Conservation (phyloP, 2,797 vertebrate genomes). For the Myoxocephalus aenaeus region DNA sequence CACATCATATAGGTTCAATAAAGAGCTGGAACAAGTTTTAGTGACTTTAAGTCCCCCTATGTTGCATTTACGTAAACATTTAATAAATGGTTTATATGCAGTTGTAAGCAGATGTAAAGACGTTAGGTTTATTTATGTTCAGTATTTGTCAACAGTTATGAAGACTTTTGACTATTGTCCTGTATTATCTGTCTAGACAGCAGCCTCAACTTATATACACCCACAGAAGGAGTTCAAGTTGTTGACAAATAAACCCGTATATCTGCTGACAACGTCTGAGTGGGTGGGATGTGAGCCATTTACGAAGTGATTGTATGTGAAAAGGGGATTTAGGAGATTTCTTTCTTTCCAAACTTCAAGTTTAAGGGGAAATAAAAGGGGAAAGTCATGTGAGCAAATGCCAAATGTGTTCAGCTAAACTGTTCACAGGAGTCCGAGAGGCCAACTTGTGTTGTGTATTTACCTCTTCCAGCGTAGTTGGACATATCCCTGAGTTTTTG, state of each 20-base stretch:
- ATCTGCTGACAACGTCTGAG: neutral
- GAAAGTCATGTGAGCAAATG: neutral
- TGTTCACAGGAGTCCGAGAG: neutral
- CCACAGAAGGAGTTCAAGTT: neutral
- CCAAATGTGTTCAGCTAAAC: neutral
- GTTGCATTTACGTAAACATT: neutral
- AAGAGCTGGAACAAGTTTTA: neutral
- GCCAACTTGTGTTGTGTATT: constrained; percentile 64
- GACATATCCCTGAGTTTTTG: constrained; percentile 84
- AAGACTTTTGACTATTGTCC: neutral
- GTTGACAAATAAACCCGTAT: neutral
- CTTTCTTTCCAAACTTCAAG: neutral
- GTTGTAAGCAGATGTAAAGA: neutral
- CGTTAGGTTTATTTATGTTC: neutral
- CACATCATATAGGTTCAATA: neutral
- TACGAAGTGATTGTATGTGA: neutral
- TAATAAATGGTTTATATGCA: neutral
- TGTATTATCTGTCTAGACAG: neutral
- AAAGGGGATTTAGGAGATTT: neutral
- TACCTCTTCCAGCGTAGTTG: constrained; percentile 85
- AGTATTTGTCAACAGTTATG: neutral
- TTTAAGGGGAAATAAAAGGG: neutral
- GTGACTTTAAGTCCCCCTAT: neutral
- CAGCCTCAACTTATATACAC: neutral
- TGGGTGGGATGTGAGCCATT: neutral